Percentiles rank a stretch among this genome's conserved stretches.
phyloP scores from a whole-genome alignment of 2,113 vertebrate species.

The Oceanodroma tethys region DNA sequence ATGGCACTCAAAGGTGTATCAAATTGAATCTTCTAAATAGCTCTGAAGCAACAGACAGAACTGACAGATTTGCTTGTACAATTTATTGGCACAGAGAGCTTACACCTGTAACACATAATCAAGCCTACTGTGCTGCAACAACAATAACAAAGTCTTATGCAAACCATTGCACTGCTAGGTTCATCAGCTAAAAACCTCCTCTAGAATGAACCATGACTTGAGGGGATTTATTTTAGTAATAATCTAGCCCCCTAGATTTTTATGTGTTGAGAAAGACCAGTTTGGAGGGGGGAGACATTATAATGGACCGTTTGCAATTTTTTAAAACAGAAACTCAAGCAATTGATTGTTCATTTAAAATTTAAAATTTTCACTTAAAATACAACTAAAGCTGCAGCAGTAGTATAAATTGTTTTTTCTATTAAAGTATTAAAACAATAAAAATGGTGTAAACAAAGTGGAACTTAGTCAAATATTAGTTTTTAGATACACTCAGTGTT shows the following conservation, averaged over 20 bases:
- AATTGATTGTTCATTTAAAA: background rate
- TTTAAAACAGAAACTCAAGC: background rate
- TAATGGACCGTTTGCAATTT: background rate
- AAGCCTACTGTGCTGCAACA: background rate
- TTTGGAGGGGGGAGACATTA: background rate
- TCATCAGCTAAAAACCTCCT: background rate
- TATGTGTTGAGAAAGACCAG: background rate
- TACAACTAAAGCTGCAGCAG: background rate
- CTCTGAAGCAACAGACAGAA: background rate
- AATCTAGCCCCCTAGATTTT: background rate
- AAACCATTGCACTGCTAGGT: background rate
- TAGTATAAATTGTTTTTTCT: conserved; percentile 10
- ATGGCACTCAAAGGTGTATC: background rate
- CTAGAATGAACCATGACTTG: background rate
- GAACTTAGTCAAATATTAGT: background rate
- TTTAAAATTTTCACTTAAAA: background rate
- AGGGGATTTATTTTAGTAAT: background rate
- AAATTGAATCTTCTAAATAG: background rate
- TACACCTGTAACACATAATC: background rate
- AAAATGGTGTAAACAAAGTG: background rate
- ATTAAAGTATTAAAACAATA: background rate
- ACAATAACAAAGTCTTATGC: background rate
- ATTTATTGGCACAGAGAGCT: background rate
- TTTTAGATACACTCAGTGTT: background rate
- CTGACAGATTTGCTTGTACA: background rate